Base-by-base conservation (phyloP, 1,140 invertebrate genomes). In the Drosophila punjabiensis region DNA sequence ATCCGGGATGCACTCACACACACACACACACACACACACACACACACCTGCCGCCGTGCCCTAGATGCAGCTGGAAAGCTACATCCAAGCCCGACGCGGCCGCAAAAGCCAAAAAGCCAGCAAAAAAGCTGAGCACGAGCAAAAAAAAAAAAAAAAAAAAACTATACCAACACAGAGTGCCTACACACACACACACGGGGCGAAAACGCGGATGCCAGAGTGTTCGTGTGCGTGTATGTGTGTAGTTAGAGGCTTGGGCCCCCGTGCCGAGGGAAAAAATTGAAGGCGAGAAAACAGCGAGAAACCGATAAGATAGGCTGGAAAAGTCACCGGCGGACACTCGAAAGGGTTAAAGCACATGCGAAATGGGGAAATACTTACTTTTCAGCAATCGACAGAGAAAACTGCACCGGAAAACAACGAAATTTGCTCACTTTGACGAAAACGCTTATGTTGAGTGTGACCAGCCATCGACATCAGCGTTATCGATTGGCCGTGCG, bases 161-260 rank as follows among this genome's bases (percentile, higher is more conserved):
- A 64, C 66, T 37, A 69, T 66, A 69, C 65, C 64, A 55, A 67
- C 63, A 70, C 48, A 48, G 67, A 70, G 37, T 41, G 35, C 35
- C n/a, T n/a, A 33, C n/a, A 47, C 56, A 37, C n/a, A 47, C 63
- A 41, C 20, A n/a, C 14, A 45, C n/a, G 8, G 39, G 30, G 32
- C 30, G 28, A 32, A 32, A 43, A 45, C 30, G 60, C 64, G 20
- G 20, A 33, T 18, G 5, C 37, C 39, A 10, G 18, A 13, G 18
- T 18, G 63, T 55, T 35, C 32, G 62, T 71, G 33, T 16, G 20
- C n/a, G 18, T 18, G 63, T 55, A 35, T 32, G 62, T 71, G 33
- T 59, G 33, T 24, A 24, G 18, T 24, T 24, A 39, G 37, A 56
- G 50, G 65, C 65, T 71, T 71, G 65, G 68, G 50, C 11, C 28